Evolutionary conservation across 2,888 invertebrate genomes (phyloP).

Genomic region (Andrena trimmerana): DNA sequence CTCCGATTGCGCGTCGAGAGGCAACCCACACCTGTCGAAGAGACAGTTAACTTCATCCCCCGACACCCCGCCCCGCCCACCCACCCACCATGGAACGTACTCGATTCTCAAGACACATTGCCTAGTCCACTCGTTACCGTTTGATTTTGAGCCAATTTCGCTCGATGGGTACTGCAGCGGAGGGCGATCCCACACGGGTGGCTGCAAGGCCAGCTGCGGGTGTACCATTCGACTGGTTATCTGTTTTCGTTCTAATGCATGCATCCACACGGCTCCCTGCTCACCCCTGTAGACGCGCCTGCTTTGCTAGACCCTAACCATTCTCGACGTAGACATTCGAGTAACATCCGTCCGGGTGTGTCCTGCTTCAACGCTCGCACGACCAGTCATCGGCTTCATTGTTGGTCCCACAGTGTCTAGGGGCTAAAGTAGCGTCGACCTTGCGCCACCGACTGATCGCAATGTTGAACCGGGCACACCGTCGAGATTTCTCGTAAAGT

Average conservation of each 20-base stretch:
- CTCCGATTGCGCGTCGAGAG: not conserved
- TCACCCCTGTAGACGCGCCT: conserved; percentile 53
- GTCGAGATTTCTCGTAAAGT: conserved; percentile 11
- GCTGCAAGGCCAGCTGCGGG: conserved; percentile 75
- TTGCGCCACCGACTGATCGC: not conserved
- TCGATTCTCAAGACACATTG: conserved; percentile 40
- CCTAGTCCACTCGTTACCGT: conserved; percentile 44
- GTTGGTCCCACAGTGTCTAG: too few relatives aligned
- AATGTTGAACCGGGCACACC: conserved; percentile 12
- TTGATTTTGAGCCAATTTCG: conserved; percentile 61
- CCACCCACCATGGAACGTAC: not conserved
- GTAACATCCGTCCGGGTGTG: not conserved
- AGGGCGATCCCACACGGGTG: conserved; percentile 67
- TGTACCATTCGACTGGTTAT: conserved; percentile 79
- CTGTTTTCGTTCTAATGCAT: conserved; percentile 77
- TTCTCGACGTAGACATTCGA: not conserved
- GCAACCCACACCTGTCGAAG: not conserved
- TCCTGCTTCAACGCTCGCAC: not conserved
- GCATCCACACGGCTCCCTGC: conserved; percentile 47
- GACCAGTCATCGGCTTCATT: not conserved
- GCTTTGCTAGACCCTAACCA: conserved; percentile 60
- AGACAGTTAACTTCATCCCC: not conserved
- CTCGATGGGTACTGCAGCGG: conserved; percentile 68
- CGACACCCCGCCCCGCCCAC: too few relatives aligned
- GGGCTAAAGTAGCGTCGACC: too few relatives aligned